These are phyloP conservation scores for Pinna nobilis DNA, from an alignment of 1,140 invertebrate species.

Conservation along the genomic window DNA sequence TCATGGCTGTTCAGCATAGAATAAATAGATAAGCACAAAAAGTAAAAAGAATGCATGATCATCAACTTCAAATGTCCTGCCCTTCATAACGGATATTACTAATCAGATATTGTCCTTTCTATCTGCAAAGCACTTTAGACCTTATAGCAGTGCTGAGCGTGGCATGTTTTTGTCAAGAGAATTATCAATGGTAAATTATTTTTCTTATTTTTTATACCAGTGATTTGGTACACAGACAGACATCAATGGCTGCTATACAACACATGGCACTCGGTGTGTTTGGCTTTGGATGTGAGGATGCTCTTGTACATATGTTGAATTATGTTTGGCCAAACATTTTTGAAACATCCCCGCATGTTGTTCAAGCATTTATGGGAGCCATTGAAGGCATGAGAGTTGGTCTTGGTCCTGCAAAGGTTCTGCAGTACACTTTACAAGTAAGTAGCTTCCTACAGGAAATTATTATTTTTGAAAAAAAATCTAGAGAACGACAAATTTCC, in stretches of 20 bases:
- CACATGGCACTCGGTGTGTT: slow-evolving; percentile 99
- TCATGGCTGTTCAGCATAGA: too few relatives aligned
- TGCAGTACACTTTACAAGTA: slow-evolving; percentile 96
- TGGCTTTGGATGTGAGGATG: slow-evolving; percentile 99
- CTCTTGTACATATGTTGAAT: slow-evolving; percentile 96
- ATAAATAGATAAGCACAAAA: too few relatives aligned
- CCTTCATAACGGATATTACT: too few relatives aligned
- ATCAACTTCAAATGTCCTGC: too few relatives aligned
- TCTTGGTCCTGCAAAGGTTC: slow-evolving; percentile 95
- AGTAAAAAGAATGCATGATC: too few relatives aligned
- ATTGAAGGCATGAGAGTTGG: slow-evolving; percentile 98
- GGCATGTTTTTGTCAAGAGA: neutral
- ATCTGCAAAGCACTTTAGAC: too few relatives aligned
- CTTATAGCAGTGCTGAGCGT: too few relatives aligned
- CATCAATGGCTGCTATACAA: slow-evolving; percentile 98
- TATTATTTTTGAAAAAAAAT: too few relatives aligned
- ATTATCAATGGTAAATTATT: neutral
- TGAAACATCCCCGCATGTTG: slow-evolving; percentile 99
- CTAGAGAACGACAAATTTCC: too few relatives aligned
- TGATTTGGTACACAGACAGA: slow-evolving; percentile 98
- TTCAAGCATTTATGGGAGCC: slow-evolving; percentile 99
- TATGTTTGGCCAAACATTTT: slow-evolving; percentile 99
- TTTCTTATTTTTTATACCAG: slow-evolving; percentile 76
- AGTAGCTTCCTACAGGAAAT: neutral
- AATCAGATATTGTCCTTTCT: too few relatives aligned